Evolutionary conservation across 2,888 invertebrate genomes (phyloP), one percentile per base, ranked within the genome.

Genomic region (Slavum lentiscoides): DNA sequence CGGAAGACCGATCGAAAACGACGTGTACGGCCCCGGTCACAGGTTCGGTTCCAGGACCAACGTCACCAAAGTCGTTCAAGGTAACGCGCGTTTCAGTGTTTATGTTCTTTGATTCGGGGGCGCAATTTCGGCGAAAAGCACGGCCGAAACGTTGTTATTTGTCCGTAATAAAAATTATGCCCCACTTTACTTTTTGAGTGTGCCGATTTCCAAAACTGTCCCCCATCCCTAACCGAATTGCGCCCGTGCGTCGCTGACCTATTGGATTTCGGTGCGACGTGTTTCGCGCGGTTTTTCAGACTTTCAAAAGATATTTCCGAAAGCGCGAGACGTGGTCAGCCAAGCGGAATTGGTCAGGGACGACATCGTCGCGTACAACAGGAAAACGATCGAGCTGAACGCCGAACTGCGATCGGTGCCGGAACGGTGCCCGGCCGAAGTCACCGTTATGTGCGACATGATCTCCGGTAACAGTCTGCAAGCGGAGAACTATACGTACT

Each of bases 231-330:
- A n/a, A n/a, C n/a, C n/a, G n/a, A n/a, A 30, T 30, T 30, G 30
- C 30, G 30, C 30, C 4, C 30, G n/a, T n/a, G n/a, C 30, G 30
- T 30, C 30, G 1, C 30, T 4, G 30, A n/a, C 30, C 2, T 30
- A 30, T 30, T 30, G 1, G 30, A 30, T 30, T 30, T 30, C 30
- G 30, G 23, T 37, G 11, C 11, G 37, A 37, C 37, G 2, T 30
- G 3, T 23, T 23, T 66, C 43, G 17, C 11, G 11, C 17, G n/a
- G 49, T 21, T 37, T 62, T 80, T 43, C 23, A 80, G 80, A 80
- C 49, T 80, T 80, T 64, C 80, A 80, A 19, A 80, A 58, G 9
- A 55, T 80, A 43, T 80, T 72, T 66, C 80, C 80, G 58, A 80
- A 72, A 43, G 80, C 70, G 15, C 64, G 23, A 3, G 64, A 80